phyloP scores from a whole-genome alignment of 2,113 vertebrate species.

The Osmerus eperlanus region DNA sequence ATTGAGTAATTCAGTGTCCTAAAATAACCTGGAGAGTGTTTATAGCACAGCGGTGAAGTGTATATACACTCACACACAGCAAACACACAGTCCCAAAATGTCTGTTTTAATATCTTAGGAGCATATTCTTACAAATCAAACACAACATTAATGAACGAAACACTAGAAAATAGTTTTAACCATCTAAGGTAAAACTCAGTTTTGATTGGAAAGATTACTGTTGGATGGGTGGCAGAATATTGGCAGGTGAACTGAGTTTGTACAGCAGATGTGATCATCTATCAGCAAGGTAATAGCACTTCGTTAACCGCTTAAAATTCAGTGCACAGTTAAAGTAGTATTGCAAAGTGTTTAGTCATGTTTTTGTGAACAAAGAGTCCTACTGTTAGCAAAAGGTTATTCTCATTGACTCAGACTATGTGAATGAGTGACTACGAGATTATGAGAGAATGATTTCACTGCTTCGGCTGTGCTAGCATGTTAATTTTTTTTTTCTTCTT shows the following conservation, averaged over 20 bases:
- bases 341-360: neutral
- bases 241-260: neutral
- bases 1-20: neutral
- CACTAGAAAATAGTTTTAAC: neutral
- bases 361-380: neutral
- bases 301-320: neutral
- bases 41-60: neutral
- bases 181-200: neutral
- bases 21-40: neutral
- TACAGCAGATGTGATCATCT: neutral
- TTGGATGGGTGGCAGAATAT: neutral
- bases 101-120: neutral
- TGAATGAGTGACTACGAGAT: neutral
- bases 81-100: neutral
- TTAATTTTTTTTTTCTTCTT: neutral
- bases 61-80: neutral
- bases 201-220: neutral
- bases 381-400: neutral
- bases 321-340: neutral
- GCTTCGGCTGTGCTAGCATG: neutral
- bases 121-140: neutral
- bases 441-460: neutral
- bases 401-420: neutral
- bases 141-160: neutral
- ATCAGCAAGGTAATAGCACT: neutral